Evolutionary conservation across 2,888 invertebrate species (phyloP), one percentile per base, ranked within the genome.

Genomic region (Luperina nickerlii): DNA sequence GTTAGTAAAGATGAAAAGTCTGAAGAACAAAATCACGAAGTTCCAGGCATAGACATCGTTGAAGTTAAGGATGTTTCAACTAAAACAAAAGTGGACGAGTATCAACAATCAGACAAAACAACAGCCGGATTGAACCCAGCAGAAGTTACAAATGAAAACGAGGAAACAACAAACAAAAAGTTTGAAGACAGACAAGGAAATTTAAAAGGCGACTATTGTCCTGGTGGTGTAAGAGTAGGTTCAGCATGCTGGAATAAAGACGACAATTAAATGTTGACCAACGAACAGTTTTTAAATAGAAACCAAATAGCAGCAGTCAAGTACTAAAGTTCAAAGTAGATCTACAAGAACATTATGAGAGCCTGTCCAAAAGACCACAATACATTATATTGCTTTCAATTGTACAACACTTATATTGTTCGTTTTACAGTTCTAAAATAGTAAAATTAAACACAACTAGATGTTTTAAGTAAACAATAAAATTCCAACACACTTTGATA

Each of bases 131-230:
- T 7, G 27, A 38, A n/a, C 13, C 32, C 60, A n/a, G 24, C 20
- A 48, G 27, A 67, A 38, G 8, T 60, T 32, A 32, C 32, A 38
- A 75, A 15, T 15, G 54, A 75, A 45, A 32, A 75, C 66, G n/a
- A 24, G 27, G 24, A 48, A n/a, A 11, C 57, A 57, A 27, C 15
- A 63, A 27, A 27, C 9, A 20, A 38, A 24, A 38, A 8, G n/a
- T 4, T 67, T 13, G 67, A 27, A 76, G 48, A 76, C 8, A 76
- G 75, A 57, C 0, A 1, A 0, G 18, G 20, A n/a, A 0, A 0
- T 3, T 0, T 76, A 0, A 0, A 3, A 0, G 62, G 0, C 5
- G 0, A 0, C 5, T 0, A 2, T 48, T 78, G 76, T 48, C n/a
- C 18, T 48, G 15, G 0, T 0, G 15, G 63, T 24, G 2, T 3